These are phyloP conservation scores for Erebia palarica DNA, from an alignment of 2,888 invertebrate genomes.

Conservation along the genomic window DNA sequence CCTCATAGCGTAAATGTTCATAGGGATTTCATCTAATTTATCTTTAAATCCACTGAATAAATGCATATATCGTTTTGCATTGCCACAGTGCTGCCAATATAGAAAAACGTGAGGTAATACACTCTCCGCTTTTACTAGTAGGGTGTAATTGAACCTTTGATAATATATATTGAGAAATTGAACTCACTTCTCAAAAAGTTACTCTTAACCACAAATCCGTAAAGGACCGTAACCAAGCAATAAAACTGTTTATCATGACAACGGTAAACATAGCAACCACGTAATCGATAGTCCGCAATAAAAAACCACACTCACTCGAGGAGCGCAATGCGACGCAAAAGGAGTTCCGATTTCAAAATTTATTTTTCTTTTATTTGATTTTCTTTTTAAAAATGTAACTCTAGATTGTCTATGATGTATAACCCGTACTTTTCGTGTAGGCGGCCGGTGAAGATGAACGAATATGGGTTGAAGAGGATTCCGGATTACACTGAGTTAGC, in stretches of 20 bases:
- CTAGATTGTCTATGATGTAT: conserved; percentile 42
- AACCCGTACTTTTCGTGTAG: conserved; percentile 63
- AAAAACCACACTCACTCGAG: conserved; percentile 41
- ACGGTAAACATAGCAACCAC: conserved; percentile 64
- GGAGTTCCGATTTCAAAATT: conserved; percentile 52
- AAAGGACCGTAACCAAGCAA: conserved; percentile 11
- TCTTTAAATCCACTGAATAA: too few relatives aligned
- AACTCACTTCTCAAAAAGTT: not conserved
- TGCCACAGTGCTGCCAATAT: too few relatives aligned
- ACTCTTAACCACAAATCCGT: not conserved
- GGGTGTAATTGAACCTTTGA: too few relatives aligned
- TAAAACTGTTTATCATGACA: conserved; percentile 58
- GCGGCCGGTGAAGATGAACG: conserved; percentile 73
- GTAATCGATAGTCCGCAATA: conserved; percentile 64
- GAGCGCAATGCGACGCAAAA: conserved; percentile 67
- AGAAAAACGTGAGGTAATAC: too few relatives aligned
- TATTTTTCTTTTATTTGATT: conserved; percentile 45
- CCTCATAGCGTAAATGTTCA: too few relatives aligned
- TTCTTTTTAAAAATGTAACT: conserved; percentile 39
- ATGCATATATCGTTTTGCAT: too few relatives aligned
- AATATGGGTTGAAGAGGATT: conserved; percentile 81
- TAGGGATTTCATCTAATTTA: too few relatives aligned
- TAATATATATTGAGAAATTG: too few relatives aligned
- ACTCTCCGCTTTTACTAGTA: too few relatives aligned
- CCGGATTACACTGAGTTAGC: conserved; percentile 92